These are phyloP conservation scores for Erinaceus europaeus DNA, from an alignment of 2,113 vertebrate species.

Conservation along the genomic window DNA sequence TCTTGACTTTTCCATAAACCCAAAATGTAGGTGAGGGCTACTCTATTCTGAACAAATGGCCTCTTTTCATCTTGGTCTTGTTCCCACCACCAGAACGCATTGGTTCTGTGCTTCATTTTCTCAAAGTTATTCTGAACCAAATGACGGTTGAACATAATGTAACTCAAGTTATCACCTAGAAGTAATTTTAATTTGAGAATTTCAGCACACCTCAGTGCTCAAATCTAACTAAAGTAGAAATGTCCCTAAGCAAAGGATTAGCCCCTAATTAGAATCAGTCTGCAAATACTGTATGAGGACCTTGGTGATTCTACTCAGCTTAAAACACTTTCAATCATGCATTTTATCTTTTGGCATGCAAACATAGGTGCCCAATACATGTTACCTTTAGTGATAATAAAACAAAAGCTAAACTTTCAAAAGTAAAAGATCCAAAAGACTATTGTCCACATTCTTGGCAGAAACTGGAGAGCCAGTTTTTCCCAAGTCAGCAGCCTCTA, in stretches of 20 bases:
- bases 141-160: background rate
- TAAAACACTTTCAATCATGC: conserved; percentile 66
- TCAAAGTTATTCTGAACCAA: background rate
- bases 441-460: conserved; percentile 73
- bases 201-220: background rate
- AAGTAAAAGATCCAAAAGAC: conserved; percentile 68
- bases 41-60: background rate
- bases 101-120: background rate
- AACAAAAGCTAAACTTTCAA: conserved; percentile 71
- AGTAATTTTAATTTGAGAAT: conserved; percentile 15
- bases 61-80: background rate
- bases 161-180: background rate
- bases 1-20: too few species aligned
- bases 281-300: conserved; percentile 38
- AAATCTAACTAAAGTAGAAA: conserved; percentile 3
- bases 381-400: conserved; percentile 71
- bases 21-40: background rate
- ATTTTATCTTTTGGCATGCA: conserved; percentile 69
- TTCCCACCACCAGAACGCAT: background rate
- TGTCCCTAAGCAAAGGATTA: conserved; percentile 7
- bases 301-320: conserved; percentile 42
- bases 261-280: conserved; percentile 41
- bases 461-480: conserved; percentile 45
- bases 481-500: conserved; percentile 74
- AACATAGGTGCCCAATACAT: conserved; percentile 65